Evolutionary conservation across 2,797 vertebrate genomes (phyloP).

Genomic region (Margarornis squamiger): DNA sequence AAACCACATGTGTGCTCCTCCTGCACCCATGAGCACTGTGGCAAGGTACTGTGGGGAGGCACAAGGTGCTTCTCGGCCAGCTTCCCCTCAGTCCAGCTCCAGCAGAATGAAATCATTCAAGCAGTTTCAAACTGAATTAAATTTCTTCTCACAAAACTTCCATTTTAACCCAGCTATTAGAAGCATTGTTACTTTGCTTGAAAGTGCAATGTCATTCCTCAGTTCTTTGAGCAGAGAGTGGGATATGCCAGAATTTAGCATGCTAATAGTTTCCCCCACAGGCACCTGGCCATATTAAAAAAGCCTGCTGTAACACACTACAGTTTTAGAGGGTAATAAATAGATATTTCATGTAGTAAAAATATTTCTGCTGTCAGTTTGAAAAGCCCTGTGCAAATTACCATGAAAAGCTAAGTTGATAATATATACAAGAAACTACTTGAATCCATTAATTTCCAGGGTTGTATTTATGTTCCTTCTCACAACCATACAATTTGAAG

Average conservation of each 20-base stretch:
- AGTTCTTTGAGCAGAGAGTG: not conserved
- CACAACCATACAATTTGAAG: not conserved
- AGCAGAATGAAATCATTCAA: not conserved
- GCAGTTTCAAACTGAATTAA: not conserved
- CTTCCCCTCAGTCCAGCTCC: not conserved
- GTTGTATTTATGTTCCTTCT: not conserved
- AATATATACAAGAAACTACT: not conserved
- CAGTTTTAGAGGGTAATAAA: not conserved
- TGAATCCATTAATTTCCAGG: not conserved
- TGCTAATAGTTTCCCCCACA: not conserved
- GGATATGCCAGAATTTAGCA: not conserved
- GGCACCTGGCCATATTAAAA: slow-evolving; percentile 17
- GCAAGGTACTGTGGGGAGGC: not conserved
- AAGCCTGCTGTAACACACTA: not conserved
- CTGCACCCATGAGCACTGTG: not conserved
- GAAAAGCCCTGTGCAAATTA: not conserved
- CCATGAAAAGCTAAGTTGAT: not conserved
- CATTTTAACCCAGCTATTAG: not conserved
- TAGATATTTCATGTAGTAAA: not conserved
- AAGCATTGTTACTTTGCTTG: not conserved
- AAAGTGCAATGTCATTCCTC: not conserved
- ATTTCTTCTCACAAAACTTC: not conserved
- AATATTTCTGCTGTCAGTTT: slow-evolving; percentile 29
- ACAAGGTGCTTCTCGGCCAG: not conserved
- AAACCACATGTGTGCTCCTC: not conserved